These are phyloP conservation scores for Alectoris magna DNA, from an alignment of 2,797 vertebrate genomes.

Conservation along the genomic window DNA sequence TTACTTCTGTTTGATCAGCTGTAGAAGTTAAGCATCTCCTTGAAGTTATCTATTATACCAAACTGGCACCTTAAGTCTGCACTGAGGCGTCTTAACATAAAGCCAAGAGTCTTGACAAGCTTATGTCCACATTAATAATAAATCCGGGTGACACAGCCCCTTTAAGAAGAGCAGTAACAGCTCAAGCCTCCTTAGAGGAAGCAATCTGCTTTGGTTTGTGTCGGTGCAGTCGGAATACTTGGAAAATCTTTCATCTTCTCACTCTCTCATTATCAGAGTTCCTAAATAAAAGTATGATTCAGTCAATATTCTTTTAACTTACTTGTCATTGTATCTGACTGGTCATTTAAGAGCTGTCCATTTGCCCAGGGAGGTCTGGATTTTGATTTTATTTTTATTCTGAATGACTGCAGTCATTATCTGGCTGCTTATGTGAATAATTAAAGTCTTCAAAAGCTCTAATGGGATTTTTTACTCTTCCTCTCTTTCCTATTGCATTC, in stretches of 20 bases:
- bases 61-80: slow-evolving; percentile 22
- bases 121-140: slow-evolving; percentile 27
- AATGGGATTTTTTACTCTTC: background rate
- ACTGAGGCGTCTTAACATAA: slow-evolving; percentile 40
- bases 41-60: background rate
- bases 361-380: background rate
- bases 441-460: background rate
- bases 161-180: slow-evolving; percentile 21
- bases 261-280: background rate
- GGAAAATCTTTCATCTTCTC: background rate
- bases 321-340: background rate
- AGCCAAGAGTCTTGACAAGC: slow-evolving; percentile 46
- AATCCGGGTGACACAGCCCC: slow-evolving; percentile 36
- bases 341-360: background rate
- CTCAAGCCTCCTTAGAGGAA: slow-evolving; percentile 32
- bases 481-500: background rate
- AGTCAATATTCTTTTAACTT: slow-evolving; percentile 4
- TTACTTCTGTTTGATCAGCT: background rate
- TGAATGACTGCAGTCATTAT: slow-evolving; percentile 16
- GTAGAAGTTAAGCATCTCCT: background rate
- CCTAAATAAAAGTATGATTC: background rate
- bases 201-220: slow-evolving; percentile 38
- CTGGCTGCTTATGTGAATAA: background rate
- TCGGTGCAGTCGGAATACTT: background rate
- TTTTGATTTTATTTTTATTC: slow-evolving; percentile 43